Conservation (phyloP, 2,888 invertebrate species). For the Exephanes ischioxanthus region DNA sequence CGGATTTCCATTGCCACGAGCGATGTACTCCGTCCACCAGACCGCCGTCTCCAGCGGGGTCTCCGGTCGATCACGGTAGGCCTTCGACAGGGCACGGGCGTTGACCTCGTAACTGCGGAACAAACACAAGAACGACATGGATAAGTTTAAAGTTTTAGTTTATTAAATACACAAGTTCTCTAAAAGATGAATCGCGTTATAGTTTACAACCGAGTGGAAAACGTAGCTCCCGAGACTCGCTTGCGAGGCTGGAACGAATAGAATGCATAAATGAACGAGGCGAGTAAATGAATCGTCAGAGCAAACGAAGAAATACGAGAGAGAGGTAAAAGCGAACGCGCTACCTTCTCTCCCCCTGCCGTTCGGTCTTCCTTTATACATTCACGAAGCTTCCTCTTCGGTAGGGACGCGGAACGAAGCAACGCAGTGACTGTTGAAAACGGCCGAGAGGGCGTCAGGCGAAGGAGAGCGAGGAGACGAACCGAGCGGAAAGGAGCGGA, state of each 20-base stretch:
- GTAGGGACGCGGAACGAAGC: background rate
- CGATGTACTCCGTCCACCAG: slow-evolving; percentile 74
- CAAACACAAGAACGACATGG: slow-evolving; percentile 26
- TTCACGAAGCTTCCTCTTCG: background rate
- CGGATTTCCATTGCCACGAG: slow-evolving; percentile 70
- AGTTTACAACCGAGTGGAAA: background rate
- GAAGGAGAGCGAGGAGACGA: slow-evolving; percentile 34
- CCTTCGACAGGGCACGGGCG: slow-evolving; percentile 69
- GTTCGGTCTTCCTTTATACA: slow-evolving; percentile 9
- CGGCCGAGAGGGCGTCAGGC: slow-evolving; percentile 15
- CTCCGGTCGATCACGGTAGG: slow-evolving; percentile 70
- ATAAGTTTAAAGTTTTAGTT: slow-evolving; percentile 1
- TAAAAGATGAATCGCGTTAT: background rate
- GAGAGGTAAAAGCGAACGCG: background rate
- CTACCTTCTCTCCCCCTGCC: background rate
- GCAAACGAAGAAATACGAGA: slow-evolving; percentile 64
- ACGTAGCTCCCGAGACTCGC: background rate
- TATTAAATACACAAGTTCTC: background rate
- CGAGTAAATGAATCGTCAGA: slow-evolving; percentile 64
- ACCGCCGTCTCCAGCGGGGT: slow-evolving; percentile 71
- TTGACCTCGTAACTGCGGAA: slow-evolving; percentile 67
- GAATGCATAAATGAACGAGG: slow-evolving; percentile 66
- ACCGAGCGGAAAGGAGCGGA: slow-evolving; percentile 51
- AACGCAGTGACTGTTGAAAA: slow-evolving; percentile 8
- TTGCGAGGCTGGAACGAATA: slow-evolving; percentile 40